Base-by-base conservation (phyloP, 2,888 invertebrate species). In the Drosophila yooni region DNA sequence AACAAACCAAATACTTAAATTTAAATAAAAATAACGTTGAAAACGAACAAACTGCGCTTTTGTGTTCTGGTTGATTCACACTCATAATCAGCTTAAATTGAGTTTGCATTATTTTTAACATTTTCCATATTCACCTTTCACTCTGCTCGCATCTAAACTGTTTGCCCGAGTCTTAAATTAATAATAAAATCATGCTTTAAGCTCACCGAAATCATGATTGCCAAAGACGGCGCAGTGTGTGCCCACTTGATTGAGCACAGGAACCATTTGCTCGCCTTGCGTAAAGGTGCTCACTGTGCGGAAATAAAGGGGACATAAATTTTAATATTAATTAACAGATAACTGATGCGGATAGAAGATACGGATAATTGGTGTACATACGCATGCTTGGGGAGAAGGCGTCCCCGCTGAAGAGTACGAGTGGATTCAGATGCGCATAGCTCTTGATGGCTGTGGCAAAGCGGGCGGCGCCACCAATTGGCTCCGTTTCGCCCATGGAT, bases 261-360 rank as follows among this genome's bases (percentile, higher is more conserved):
- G 97, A 33, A 98, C 95, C 98, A 98, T 98, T 92, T 98, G 98
- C 90, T 97, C 97, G 3, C 98, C 98, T 93, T 97, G 97, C 4
- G 98, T 97, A 91, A 97, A 97, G 5, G 97, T 97, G 89, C 98
- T 98, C 91, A 98, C 98, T 98, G 94, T 21, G 95, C 76, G 79
- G 78, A 36, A 59, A 63, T 76, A 10, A 38, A 27, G 0, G 5
- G 3, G 4, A 27, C 13, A 50, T 18, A 13, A 3, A 13, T 34
- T 40, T 15, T 2, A 25, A 25, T 46, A 46, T 46, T 27, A 25
- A 56, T 40, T 38, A 21, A 53, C 31, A 48, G 50, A 21, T 48
- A 34, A 1, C 15, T 38, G 48, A 50, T 50, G 18, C n/a, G 27
- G 31, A 21, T 21, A 15, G 3, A 7, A 27, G 31, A 21, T 27